Conservation (phyloP, 2,888 invertebrate genomes). For the Gortyna flavago region DNA sequence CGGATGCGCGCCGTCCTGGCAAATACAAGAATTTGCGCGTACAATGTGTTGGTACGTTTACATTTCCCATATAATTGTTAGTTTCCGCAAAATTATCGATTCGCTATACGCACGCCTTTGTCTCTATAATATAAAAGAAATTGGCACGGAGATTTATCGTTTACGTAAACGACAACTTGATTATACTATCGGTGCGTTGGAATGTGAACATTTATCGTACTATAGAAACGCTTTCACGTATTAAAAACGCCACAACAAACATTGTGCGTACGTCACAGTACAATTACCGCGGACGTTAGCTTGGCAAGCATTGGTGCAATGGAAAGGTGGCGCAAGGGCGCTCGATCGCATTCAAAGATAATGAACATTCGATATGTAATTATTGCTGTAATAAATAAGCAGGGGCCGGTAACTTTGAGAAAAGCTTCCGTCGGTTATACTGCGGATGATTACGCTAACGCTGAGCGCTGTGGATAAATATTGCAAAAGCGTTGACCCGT, state of each 20-base stretch:
- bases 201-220: slow-evolving; percentile 70
- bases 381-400: slow-evolving; percentile 67
- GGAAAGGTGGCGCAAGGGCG: slow-evolving; percentile 67
- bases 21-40: slow-evolving; percentile 63
- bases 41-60: slow-evolving; percentile 37
- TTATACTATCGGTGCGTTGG: slow-evolving; percentile 65
- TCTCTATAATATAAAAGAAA: slow-evolving; percentile 54
- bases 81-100: slow-evolving; percentile 58
- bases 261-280: slow-evolving; percentile 57
- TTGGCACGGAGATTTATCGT: slow-evolving; percentile 55
- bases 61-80: slow-evolving; percentile 63
- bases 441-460: slow-evolving; percentile 80
- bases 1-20: slow-evolving; percentile 60
- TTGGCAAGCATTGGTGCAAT: slow-evolving; percentile 61
- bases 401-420: slow-evolving; percentile 71
- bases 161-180: slow-evolving; percentile 62
- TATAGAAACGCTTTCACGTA: slow-evolving; percentile 68
- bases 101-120: slow-evolving; percentile 52
- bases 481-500: slow-evolving; percentile 74
- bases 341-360: slow-evolving; percentile 60
- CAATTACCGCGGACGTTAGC: slow-evolving; percentile 54
- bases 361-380: slow-evolving; percentile 64
- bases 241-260: slow-evolving; percentile 63
- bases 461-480: slow-evolving; percentile 76
- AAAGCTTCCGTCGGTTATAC: slow-evolving; percentile 75